Evolutionary conservation across 35 echinoderm and acorn worm genomes (phyloP).

Genomic region (Diadema setosum): DNA sequence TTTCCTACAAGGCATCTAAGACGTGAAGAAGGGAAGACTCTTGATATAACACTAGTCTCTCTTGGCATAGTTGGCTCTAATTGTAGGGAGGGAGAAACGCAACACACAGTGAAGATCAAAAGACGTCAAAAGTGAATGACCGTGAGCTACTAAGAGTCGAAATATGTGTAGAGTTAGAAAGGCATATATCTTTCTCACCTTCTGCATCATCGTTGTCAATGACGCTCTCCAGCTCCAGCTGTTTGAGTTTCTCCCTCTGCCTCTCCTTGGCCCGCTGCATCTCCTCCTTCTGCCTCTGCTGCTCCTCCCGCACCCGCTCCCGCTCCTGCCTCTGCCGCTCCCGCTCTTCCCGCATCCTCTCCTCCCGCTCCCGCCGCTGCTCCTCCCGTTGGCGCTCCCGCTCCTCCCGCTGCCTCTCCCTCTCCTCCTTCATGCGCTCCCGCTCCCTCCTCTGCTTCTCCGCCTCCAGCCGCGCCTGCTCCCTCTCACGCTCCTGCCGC

Average conservation of each 20-base stretch:
- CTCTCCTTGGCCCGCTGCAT: conserved; percentile 38
- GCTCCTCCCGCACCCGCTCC: background rate
- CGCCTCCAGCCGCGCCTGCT: conserved; percentile 12
- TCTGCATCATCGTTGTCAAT: background rate
- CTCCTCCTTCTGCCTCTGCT: conserved; percentile 40
- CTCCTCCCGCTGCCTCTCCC: conserved; percentile 22
- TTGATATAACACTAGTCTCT: too few species aligned
- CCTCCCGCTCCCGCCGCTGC: background rate
- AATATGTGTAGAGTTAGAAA: too few species aligned
- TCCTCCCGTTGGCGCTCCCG: conserved; percentile 28
- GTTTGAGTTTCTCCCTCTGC: conserved; percentile 52
- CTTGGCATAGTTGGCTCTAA: too few species aligned
- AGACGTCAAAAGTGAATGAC: too few species aligned
- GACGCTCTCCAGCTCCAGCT: conserved; percentile 33
- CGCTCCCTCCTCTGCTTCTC: conserved; percentile 18
- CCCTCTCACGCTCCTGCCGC: conserved; percentile 3
- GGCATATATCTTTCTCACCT: too few species aligned
- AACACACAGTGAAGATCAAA: too few species aligned
- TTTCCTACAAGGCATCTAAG: too few species aligned
- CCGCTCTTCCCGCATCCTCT: background rate
- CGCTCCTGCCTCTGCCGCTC: conserved; percentile 12
- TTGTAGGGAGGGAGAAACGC: too few species aligned
- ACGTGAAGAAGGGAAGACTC: too few species aligned
- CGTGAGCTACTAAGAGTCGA: too few species aligned
- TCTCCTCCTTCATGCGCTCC: conserved; percentile 49